A percentile compares a stretch with the other conserved stretches of the same genome.
These are phyloP conservation scores for Strigamia crassipes DNA, from an alignment of 2,888 invertebrate genomes.

Conservation along the genomic window DNA sequence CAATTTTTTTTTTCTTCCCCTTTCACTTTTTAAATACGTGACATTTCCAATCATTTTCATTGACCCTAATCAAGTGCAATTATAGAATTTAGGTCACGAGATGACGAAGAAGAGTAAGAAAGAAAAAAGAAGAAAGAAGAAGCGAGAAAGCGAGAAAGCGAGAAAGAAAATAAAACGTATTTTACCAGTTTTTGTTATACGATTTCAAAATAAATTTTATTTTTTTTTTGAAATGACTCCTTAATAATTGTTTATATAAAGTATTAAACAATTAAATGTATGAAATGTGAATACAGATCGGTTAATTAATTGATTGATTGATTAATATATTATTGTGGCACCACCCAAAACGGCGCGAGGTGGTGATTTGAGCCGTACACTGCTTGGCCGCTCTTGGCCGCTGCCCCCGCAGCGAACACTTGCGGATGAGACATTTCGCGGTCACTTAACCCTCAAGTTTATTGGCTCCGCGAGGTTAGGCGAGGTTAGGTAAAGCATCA, in stretches of 20 bases:
- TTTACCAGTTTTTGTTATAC: not conserved
- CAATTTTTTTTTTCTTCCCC: not conserved
- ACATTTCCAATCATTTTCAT: not conserved
- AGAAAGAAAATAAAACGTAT: not conserved
- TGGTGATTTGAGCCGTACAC: conserved; percentile 43
- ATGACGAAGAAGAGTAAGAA: not conserved
- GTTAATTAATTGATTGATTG: not conserved
- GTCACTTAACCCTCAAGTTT: conserved; percentile 1
- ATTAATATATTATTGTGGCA: not conserved
- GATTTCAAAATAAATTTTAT: not conserved
- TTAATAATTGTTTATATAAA: not conserved
- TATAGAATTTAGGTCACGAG: not conserved
- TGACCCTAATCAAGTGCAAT: conserved; percentile 7
- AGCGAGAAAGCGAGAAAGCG: not conserved
- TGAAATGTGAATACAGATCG: too few relatives aligned
- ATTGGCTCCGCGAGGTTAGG: too few relatives aligned
- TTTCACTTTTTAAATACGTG: not conserved
- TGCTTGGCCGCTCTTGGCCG: not conserved
- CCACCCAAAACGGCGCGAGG: conserved; percentile 43
- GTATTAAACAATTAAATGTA: not conserved
- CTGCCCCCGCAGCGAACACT: not conserved
- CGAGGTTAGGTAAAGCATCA: too few relatives aligned
- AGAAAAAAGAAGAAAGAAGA: not conserved
- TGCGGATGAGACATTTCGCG: not conserved
- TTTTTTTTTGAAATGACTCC: not conserved